Percentiles rank a stretch among this genome's conserved stretches.
Conservation (phyloP, 2,888 invertebrate genomes). For the Cryptocephalus primarius region DNA sequence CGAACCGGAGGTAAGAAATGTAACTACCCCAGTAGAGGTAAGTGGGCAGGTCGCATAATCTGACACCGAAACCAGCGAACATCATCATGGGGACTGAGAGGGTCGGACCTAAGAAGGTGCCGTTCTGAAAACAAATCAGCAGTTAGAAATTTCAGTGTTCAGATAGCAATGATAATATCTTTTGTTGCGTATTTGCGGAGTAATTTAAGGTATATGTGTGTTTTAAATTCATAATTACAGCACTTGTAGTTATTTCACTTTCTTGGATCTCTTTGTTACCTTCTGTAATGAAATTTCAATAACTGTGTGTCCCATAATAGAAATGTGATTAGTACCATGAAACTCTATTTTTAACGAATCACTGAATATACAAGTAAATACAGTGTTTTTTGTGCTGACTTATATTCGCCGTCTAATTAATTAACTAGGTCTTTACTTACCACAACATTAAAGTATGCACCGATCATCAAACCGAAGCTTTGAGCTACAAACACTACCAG, state of each 20-base stretch:
- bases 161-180: not conserved
- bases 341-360: too few relatives aligned
- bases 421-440: slow-evolving; percentile 43
- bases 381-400: too few relatives aligned
- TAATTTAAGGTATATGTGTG: not conserved
- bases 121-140: slow-evolving; percentile 54
- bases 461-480: slow-evolving; percentile 84
- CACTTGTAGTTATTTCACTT: not conserved
- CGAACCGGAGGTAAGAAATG: slow-evolving; percentile 82
- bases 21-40: slow-evolving; percentile 89
- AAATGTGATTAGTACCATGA: too few relatives aligned
- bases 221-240: not conserved
- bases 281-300: too few relatives aligned
- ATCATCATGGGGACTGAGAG: slow-evolving; percentile 90
- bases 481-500: slow-evolving; percentile 84
- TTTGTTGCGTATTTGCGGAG: too few relatives aligned
- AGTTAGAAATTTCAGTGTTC: not conserved
- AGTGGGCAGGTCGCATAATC: slow-evolving; percentile 70
- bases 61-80: slow-evolving; percentile 94
- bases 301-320: too few relatives aligned
- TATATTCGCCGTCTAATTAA: too few relatives aligned
- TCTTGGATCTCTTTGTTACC: too few relatives aligned
- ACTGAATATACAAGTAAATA: too few relatives aligned
- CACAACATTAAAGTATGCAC: slow-evolving; percentile 76
- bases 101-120: slow-evolving; percentile 89